Base-by-base conservation (phyloP, 2,797 vertebrate genomes). In the Neosilurus hyrtlii region DNA sequence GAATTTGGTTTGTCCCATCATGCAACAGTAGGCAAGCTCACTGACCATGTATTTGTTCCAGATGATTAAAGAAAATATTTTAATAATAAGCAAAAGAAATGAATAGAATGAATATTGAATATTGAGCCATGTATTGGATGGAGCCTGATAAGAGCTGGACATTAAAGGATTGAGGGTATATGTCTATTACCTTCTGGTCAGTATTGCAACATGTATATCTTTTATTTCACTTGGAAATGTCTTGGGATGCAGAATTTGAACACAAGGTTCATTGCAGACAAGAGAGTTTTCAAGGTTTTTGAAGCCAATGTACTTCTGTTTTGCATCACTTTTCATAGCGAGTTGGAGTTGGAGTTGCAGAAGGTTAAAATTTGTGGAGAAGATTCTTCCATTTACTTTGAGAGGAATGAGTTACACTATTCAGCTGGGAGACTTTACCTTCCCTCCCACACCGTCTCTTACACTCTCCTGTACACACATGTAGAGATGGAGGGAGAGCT, bases 301-400 rank as follows among this genome's bases (percentile, higher is more conserved):
- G 82, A 86, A 66, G 56, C 66, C 78, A 76, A 83, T 72, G 67
- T 12, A 24, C 54, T 30, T 20, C 51, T 14, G 59, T 77, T 79
- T 54, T 77, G 26, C 61, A 57, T 72, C 72, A 63, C 49, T 75
- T 71, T 84, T 67, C 26, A 43, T 43, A 4, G 43, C 8, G 43
- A 43, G 37, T 71, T 24, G 67, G 74, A 56, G 30, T 30, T 30
- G 30, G 56, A 57, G 59, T 79, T 79, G 70, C 67, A 70, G 81
- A 83, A 83, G 83, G 79, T 71, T 82, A 63, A 76, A 76, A 56
- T 83, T 85, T 22, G 52, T 54, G 77, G 24, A 73, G 75, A 84
- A 81, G 71, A 65, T 66, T 49, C 26, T 74, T 30, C 56, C 30
- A 70, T 81, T 66, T 77, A 63, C n/a, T 35, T 57, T 62, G 49